Conservation (phyloP, 2,113 vertebrate species). For the Mesembrinibis cayennensis region DNA sequence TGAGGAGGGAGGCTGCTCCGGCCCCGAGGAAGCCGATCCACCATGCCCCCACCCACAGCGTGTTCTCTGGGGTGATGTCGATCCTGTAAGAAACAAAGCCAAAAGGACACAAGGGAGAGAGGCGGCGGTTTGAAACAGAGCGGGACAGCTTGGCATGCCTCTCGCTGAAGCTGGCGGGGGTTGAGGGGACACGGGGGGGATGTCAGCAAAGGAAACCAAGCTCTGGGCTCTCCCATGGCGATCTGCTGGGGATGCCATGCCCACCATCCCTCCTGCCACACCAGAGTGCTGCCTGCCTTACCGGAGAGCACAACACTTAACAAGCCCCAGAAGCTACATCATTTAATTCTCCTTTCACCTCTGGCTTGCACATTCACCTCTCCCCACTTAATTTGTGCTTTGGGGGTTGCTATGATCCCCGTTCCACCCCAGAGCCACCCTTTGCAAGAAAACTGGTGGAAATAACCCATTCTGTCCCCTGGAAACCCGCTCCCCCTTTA, state of each 20-base stretch:
- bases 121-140: accelerated
- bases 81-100: constrained; percentile 56
- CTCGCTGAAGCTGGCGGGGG: background rate
- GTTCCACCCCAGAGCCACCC: background rate
- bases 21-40: constrained; percentile 92
- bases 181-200: accelerated
- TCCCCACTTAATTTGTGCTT: background rate
- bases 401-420: background rate
- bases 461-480: background rate
- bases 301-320: background rate
- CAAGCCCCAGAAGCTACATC: accelerated
- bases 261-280: background rate
- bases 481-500: background rate
- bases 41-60: constrained; percentile 94
- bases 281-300: background rate
- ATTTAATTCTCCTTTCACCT: background rate
- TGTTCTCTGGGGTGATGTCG: constrained; percentile 83
- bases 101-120: background rate
- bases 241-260: background rate
- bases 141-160: accelerated
- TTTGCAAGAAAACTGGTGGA: background rate
- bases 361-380: background rate
- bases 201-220: background rate
- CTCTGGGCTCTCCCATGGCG: background rate
- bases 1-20: constrained; percentile 81